A percentile compares a stretch with the other conserved stretches of the same genome.
These are phyloP conservation scores for Entomyzon cyanotis DNA, from an alignment of 2,113 vertebrate species.

Conservation along the genomic window DNA sequence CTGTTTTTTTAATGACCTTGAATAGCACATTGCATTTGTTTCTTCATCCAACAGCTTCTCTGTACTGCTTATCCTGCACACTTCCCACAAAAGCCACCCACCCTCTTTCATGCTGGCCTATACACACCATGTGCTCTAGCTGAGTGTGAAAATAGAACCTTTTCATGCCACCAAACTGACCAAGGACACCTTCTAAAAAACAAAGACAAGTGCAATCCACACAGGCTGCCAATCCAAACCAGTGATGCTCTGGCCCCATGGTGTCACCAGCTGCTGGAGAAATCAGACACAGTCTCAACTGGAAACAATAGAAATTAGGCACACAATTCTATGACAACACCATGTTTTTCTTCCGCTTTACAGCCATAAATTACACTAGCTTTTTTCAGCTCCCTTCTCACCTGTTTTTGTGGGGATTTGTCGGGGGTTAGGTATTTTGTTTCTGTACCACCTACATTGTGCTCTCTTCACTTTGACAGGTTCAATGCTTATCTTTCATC, in stretches of 20 bases:
- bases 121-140: neutral
- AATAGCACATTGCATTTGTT: neutral
- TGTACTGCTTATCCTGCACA: neutral
- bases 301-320: neutral
- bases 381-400: neutral
- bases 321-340: neutral
- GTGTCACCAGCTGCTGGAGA: neutral
- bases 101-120: neutral
- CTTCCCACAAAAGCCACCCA: neutral
- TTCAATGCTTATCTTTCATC: neutral
- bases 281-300: neutral
- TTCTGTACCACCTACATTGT: neutral
- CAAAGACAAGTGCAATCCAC: neutral
- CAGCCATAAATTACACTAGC: neutral
- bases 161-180: neutral
- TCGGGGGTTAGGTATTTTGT: neutral
- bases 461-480: neutral
- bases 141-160: neutral
- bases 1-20: neutral
- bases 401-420: neutral
- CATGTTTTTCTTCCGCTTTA: neutral
- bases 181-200: neutral
- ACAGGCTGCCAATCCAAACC: neutral
- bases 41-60: neutral
- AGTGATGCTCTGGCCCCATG: rapidly evolving